A percentile compares a stretch with the other conserved stretches of the same genome.
phyloP scores from a whole-genome alignment of 1,140 invertebrate species.

The Helicoverpa armigera region DNA sequence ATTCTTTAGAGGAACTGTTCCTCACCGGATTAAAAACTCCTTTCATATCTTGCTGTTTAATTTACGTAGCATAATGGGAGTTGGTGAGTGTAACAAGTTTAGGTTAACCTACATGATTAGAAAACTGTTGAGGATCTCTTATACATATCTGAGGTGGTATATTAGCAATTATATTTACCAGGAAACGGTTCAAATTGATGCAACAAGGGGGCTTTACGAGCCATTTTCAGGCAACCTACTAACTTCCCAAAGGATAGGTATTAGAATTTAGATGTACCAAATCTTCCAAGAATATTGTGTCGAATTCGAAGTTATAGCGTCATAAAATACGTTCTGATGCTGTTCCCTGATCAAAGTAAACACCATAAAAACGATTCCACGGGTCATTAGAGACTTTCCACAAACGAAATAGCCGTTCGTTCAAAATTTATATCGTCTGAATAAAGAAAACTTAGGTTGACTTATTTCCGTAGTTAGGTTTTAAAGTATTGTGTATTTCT shows the following conservation, averaged over 20 bases:
- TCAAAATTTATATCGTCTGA: slow-evolving; percentile 69
- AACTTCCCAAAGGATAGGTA: not conserved
- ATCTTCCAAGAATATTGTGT: slow-evolving; percentile 81
- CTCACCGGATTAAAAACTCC: not conserved
- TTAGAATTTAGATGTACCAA: slow-evolving; percentile 8
- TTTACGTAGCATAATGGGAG: not conserved
- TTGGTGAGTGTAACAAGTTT: not conserved
- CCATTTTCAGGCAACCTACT: too few relatives aligned
- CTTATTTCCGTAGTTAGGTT: slow-evolving; percentile 18
- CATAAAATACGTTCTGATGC: slow-evolving; percentile 76
- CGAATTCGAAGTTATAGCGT: slow-evolving; percentile 71
- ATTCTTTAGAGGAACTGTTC: slow-evolving; percentile 20
- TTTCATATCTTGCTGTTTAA: not conserved
- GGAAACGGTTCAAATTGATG: too few relatives aligned
- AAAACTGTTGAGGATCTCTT: too few relatives aligned
- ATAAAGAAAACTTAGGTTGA: slow-evolving; percentile 59
- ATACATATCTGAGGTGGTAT: too few relatives aligned
- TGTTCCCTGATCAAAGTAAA: slow-evolving; percentile 79
- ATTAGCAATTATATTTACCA: too few relatives aligned
- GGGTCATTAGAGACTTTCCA: slow-evolving; percentile 78
- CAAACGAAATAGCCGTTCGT: slow-evolving; percentile 74
- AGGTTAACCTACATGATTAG: too few relatives aligned
- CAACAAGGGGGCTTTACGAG: too few relatives aligned
- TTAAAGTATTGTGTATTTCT: not conserved
- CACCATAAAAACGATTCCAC: slow-evolving; percentile 81